A percentile compares a stretch with the other conserved stretches of the same genome.
Evolutionary conservation across 1,140 invertebrate species (phyloP).

Genomic region (Arion vulgaris): DNA sequence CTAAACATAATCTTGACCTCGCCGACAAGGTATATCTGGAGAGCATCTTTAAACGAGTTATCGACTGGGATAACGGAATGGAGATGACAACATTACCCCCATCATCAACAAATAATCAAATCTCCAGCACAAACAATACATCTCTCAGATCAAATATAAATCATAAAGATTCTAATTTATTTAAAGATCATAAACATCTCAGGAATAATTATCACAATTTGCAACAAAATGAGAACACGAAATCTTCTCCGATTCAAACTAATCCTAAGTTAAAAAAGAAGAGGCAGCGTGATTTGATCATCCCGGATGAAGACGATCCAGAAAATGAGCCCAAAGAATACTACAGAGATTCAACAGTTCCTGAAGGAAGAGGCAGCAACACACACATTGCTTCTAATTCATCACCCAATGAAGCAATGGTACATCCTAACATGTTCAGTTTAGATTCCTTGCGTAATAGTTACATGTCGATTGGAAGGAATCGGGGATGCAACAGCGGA

Average conservation of each 20-base stretch:
- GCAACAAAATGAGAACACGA: too few species aligned
- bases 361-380: background rate
- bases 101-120: too few species aligned
- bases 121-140: background rate
- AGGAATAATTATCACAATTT: too few species aligned
- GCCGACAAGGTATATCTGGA: slow-evolving; percentile 39
- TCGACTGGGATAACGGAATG: slow-evolving; percentile 40
- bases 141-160: too few species aligned
- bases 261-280: slow-evolving; percentile 4
- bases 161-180: too few species aligned
- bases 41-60: slow-evolving; percentile 39
- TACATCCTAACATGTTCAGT: background rate
- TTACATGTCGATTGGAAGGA: background rate
- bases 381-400: too few species aligned
- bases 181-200: too few species aligned
- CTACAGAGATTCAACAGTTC: background rate
- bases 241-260: background rate
- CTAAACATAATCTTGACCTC: slow-evolving; percentile 36
- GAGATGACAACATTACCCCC: background rate
- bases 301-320: slow-evolving; percentile 46
- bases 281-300: slow-evolving; percentile 39
- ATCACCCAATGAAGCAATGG: background rate
- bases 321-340: background rate
- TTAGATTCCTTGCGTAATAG: background rate
- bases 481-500: background rate